phyloP scores from a whole-genome alignment of 2,888 invertebrate species.

The Eristalis pertinax region DNA sequence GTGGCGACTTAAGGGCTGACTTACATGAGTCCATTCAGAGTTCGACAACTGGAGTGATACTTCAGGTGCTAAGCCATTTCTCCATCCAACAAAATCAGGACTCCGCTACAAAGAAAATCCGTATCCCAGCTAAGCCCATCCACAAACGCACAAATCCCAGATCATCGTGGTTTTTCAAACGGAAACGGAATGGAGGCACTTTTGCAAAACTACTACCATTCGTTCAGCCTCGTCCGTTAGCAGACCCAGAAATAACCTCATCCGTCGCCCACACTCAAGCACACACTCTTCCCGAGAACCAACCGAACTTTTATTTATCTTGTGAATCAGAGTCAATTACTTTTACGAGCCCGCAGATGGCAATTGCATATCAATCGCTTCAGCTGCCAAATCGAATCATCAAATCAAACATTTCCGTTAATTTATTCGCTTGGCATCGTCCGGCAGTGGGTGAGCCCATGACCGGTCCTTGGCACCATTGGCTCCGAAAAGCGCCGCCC shows the following conservation, averaged over 20 bases:
- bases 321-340: background rate
- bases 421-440: slow-evolving; percentile 27
- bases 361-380: slow-evolving; percentile 8
- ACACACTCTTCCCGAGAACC: background rate
- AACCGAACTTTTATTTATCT: background rate
- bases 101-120: too few relatives aligned
- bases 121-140: too few relatives aligned
- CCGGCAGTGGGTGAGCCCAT: slow-evolving; percentile 4
- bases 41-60: too few relatives aligned
- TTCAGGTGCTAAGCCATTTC: too few relatives aligned
- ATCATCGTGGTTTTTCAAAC: background rate
- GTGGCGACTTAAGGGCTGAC: too few relatives aligned
- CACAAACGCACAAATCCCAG: background rate
- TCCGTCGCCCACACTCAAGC: background rate
- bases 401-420: slow-evolving; percentile 40
- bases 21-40: too few relatives aligned
- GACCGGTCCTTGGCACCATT: slow-evolving; percentile 8
- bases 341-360: background rate
- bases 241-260: background rate
- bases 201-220: background rate
- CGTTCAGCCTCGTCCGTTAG: background rate
- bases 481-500: background rate
- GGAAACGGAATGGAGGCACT: too few relatives aligned
- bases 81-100: too few relatives aligned
- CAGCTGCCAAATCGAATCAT: slow-evolving; percentile 32